Evolutionary conservation across 2,797 vertebrate species (phyloP).

Genomic region (Platyrinchus mystaceus): DNA sequence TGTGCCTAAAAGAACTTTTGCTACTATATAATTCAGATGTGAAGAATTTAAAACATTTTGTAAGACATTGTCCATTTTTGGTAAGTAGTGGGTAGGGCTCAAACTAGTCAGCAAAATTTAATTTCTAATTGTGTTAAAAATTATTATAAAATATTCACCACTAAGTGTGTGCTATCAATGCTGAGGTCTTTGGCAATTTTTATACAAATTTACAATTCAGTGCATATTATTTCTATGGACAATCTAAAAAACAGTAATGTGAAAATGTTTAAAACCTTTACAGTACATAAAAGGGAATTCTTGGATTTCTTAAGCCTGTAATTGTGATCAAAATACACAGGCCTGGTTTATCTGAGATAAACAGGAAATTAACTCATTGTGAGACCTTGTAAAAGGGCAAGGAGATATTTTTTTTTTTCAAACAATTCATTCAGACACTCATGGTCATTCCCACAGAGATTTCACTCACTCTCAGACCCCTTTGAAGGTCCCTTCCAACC

Average conservation of each 20-base stretch:
- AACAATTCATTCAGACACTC: not conserved
- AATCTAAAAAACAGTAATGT: not conserved
- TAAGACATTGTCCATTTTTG: not conserved
- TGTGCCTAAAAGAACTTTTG: not conserved
- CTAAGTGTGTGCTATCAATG: not conserved
- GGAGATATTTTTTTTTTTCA: not conserved
- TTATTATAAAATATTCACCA: not conserved
- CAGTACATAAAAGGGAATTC: not conserved
- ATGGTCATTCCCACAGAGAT: not conserved
- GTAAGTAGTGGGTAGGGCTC: not conserved
- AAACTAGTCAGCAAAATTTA: not conserved
- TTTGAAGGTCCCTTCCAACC: not conserved
- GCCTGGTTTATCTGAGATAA: not conserved
- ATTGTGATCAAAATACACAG: not conserved
- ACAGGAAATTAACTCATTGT: not conserved
- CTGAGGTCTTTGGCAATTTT: not conserved
- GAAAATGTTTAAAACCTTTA: not conserved
- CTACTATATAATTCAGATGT: not conserved
- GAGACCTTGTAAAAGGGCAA: not conserved
- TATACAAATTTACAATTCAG: not conserved
- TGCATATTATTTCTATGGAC: not conserved
- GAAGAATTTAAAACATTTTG: not conserved
- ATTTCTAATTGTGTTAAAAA: not conserved
- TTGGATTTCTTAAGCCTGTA: not conserved
- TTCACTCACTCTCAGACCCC: not conserved